Evolutionary conservation across 35 echinoderm and acorn worm species (phyloP), one percentile per base, ranked within the genome.

Genomic region (Heliocidaris erythrogramma): DNA sequence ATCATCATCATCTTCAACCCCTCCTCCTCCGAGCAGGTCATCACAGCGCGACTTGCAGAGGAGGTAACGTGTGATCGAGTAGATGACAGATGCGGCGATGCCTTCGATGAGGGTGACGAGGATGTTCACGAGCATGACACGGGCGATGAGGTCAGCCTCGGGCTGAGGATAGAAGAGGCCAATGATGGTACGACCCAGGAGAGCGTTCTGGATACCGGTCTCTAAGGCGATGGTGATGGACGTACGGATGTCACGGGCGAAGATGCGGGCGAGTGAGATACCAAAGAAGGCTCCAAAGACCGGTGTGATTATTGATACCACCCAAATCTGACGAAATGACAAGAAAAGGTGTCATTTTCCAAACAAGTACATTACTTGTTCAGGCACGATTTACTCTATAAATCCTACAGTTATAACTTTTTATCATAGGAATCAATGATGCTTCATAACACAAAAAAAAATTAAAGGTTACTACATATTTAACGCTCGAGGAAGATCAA

Each of bases 141-240:
- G 93, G 11, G 96, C 92, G 27, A 97, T 95, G 49, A 99, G 93
- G n/a, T 96, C 96, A 2, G 96, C 94, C 85, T 95, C 96, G 10
- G 98, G 98, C 31, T 96, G 95, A 2, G 92, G 92, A 88, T 99
- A 97, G 48, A 90, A 97, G 14, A 97, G 89, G 32, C 94, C 93
- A 27, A 95, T 93, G 69, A 99, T 87, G 32, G 95, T 84, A 4
- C 94, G 60, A 0, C 95, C 98, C 9, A 99, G 94, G 31, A 96
- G 92, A 32, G 95, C 95, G 91, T 99, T 99, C 92, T 99, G 98
- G 27, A 69, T 85, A 2, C 96, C 98, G 13, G 98, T 99, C 69
- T 99, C 98, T 7, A 99, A 65, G 24, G 95, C 94, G n/a, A 99
- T 95, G 9, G 98, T 97, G 30, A 98, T 93, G 16, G 97, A 89